Evolutionary conservation across 2,888 invertebrate species (phyloP), one percentile per base, ranked within the genome.

Genomic region (Gandaritis pyraliata): DNA sequence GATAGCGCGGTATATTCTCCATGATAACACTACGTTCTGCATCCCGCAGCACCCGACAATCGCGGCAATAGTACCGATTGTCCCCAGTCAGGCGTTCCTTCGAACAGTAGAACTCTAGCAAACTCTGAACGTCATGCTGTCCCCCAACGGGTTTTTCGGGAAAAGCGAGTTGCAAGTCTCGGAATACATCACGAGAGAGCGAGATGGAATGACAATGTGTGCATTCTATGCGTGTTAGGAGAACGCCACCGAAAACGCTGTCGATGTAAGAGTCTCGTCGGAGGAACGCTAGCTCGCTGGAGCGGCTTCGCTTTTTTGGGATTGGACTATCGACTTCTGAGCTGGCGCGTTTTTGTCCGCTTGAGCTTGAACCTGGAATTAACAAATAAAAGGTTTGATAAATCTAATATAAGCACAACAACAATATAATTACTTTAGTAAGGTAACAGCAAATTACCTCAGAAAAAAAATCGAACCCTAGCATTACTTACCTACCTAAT

Each of bases 51-150:
- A 93, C 93, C 53, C 94, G 94, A 80, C 97, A 98, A 53, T 94
- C 94, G 64, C 95, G 95, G 88, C 97, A 98, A 68, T 94, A 94
- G 82, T 97, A 98, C 45, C 84, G 95, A 80, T 98, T 97, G 55
- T 97, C 97, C 0, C 96, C 97, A 1, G 94, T 94, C 36, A 98
- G 85, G 57, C 94, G 94, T 80, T 98, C 97, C 1, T 96, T 95
- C 16, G 95, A 94, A 70, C 96, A 94, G 80, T 96, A 97, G 77
- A 94, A 96, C 69, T 96, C 95, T 13, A 97, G 90, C 0, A 97
- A 92, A 69, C 94, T 94, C 79, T 97, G 96, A n/a, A 97, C 95
- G 36, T 94, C 94, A 72, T 95, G 94, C 65, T 93, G 80, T 69
- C 77, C 90, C 6, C 76, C 79, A 0, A 82, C 84, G 0, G 83